Base-by-base conservation (phyloP, 2,888 invertebrate genomes). In the Dione vanillae region DNA sequence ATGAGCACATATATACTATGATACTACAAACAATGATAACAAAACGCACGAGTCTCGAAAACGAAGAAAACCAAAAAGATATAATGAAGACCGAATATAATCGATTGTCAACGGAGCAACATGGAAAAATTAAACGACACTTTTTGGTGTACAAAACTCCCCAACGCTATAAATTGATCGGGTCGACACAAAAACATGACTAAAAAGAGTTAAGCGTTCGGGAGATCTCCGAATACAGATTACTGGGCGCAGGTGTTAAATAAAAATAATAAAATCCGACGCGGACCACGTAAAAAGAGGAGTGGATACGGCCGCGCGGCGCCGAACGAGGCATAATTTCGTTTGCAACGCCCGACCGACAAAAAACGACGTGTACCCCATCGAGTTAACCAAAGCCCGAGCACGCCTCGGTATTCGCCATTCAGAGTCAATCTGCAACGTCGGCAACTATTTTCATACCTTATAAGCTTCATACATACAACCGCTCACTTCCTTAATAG, bases 131-230 rank as follows among this genome's bases (percentile, higher is more conserved):
- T 91, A 92, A 92, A 92, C 88, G 92, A 90, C 91, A 91, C 84
- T 88, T 89, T 87, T 85, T 82, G 83, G 82, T 80, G 84, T 78
- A 90, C 87, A 88, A 88, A 90, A 88, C 86, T 83, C 79, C 83
- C 79, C 83, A 82, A 83, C 82, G 84, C 86, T 83, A 90, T 92
- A 92, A 92, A 92, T 91, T 88, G 87, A 81, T 78, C 82, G 82
- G 76, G 78, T 80, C 83, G 85, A 83, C 87, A 86, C 82, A 79
- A 86, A 85, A 89, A 88, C 84, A 84, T 79, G 83, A 78, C 89
- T 85, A 92, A 92, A 93, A 93, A 92, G 91, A 91, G 90, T 92
- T 92, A 92, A 92, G 91, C 92, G 92, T 90, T 91, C 87, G 86
- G 87, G 84, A 91, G 92, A 92, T 93, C 90, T 90, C 89, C 87